Base-by-base conservation (phyloP, 2,113 vertebrate species). In the Dromas ardeola region DNA sequence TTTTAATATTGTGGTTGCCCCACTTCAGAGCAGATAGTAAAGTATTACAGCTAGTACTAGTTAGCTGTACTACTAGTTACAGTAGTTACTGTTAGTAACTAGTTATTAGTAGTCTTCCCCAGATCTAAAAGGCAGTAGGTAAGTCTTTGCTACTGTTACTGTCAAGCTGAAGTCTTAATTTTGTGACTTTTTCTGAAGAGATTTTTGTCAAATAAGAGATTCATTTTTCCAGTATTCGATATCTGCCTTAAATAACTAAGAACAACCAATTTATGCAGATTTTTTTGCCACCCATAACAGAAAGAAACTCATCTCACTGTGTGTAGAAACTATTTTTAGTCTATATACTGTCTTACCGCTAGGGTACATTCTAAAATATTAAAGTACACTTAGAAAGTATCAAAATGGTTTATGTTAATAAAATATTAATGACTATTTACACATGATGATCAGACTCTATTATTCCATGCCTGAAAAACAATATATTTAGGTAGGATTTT, bases 391-490 rank as follows among this genome's bases (percentile, higher is more conserved):
- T 70, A 38, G 21, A 65, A 83, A 70, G 21, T 53, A 66, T 40
- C 23, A 70, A 52, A 83, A 88, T 42, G 1, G 18, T 82, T 80
- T 82, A 49, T 77, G 16, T n/a, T 80, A 82, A 82, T 92, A 59
- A 72, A 94, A 90, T 85, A 85, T 88, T 79, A 85, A 87, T 82
- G 36, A 21, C 10, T 85, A n/a, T 85, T 93, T 91, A 59, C 47
- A 65, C 27, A 76, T 42, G 17, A 19, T 40, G 17, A 86, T 91
- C 43, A 82, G 13, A 47, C 2, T 55, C 7, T 67, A 56, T 83
- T 93, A 22, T 43, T 91, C 21, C 50, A 3, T 38, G 34, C 56
- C 23, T 67, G 43, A 78, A 91, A 80, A 81, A 14, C 11, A 47
- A 71, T 63, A 25, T 76, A 56, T 52, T 32, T 79, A 34, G 9